These are phyloP conservation scores for Orcinus orca DNA, from an alignment of 2,113 vertebrate species.

Conservation along the genomic window DNA sequence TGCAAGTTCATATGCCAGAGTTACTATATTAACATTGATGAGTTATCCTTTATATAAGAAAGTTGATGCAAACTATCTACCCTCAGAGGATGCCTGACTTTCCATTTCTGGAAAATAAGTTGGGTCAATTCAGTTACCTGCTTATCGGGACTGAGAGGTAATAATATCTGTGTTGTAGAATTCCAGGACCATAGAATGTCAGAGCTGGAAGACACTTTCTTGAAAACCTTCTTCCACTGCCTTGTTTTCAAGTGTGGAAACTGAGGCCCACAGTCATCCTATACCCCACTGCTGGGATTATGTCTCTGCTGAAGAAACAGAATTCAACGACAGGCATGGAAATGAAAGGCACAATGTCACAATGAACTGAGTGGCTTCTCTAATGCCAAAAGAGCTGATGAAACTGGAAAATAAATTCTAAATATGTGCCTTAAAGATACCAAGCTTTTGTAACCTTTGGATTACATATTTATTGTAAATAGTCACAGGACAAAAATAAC, in stretches of 20 bases:
- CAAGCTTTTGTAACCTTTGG: not conserved
- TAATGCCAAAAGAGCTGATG: not conserved
- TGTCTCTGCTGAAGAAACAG: not conserved
- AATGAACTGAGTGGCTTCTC: not conserved
- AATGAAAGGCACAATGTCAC: not conserved
- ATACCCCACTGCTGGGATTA: not conserved
- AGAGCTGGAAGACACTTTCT: not conserved
- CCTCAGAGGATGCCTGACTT: not conserved
- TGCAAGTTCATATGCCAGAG: not conserved
- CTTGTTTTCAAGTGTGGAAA: not conserved
- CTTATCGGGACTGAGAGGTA: not conserved
- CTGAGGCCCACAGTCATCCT: not conserved
- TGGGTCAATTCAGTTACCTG: not conserved
- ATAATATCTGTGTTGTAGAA: not conserved
- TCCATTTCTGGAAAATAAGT: not conserved
- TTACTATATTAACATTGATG: not conserved
- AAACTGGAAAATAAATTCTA: not conserved
- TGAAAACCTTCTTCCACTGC: not conserved
- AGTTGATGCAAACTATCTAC: not conserved
- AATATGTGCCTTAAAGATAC: not conserved
- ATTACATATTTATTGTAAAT: not conserved
- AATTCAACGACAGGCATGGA: not conserved
- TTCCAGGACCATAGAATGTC: not conserved
- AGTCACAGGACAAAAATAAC: not conserved
- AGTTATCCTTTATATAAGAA: not conserved